Percentiles rank a stretch among this genome's conserved stretches.
Conservation (phyloP, 2,113 vertebrate genomes). For the Macquaria ambigua region DNA sequence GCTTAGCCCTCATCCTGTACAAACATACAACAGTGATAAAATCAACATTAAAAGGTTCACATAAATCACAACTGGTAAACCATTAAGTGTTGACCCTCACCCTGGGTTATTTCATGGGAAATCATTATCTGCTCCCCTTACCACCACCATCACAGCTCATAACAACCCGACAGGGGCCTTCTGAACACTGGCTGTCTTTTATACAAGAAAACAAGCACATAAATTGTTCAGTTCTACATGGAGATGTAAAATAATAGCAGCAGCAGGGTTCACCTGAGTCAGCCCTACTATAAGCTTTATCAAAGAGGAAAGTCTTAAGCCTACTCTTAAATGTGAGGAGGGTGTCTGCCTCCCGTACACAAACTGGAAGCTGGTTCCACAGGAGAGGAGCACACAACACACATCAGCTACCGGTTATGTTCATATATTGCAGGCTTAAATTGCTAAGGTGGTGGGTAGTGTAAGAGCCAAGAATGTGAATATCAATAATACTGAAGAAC, state of each 20-base stretch:
- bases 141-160: not conserved
- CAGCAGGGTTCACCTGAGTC: too few species aligned
- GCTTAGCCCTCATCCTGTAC: slow-evolving; percentile 85
- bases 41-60: not conserved
- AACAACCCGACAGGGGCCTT: not conserved
- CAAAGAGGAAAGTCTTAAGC: too few species aligned
- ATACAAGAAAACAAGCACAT: not conserved
- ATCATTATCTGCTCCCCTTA: slow-evolving; percentile 15
- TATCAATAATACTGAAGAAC: too few species aligned
- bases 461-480: too few species aligned
- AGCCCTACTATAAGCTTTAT: too few species aligned
- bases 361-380: too few species aligned
- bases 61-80: not conserved
- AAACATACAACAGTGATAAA: slow-evolving; percentile 32
- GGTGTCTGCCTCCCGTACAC: too few species aligned
- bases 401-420: not conserved
- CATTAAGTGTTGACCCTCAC: slow-evolving; percentile 21
- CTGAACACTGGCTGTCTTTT: not conserved
- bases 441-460: too few species aligned
- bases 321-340: too few species aligned
- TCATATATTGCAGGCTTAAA: not conserved
- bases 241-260: too few species aligned
- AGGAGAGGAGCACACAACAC: not conserved
- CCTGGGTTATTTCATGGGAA: not conserved
- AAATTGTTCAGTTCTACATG: too few species aligned